Evolutionary conservation across 1,140 invertebrate genomes (phyloP), one percentile per base, ranked within the genome.

Genomic region (Brachystomella parvula): DNA sequence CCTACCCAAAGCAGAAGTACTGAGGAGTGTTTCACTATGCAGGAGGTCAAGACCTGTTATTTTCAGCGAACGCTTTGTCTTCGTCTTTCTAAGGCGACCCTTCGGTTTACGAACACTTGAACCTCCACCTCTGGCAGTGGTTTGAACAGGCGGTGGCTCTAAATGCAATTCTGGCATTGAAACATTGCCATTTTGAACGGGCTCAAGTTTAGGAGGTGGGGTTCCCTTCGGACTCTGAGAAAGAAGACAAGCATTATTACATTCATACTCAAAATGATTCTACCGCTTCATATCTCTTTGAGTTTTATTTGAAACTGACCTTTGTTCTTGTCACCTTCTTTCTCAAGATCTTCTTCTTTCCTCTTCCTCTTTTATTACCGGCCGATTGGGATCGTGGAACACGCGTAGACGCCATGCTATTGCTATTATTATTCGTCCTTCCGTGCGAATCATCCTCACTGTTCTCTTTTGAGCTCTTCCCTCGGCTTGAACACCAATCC

Each of bases 21-120:
- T 94, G 2, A 92, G 82, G 58, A 96, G 79, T 24, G 93, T 96
- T 77, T 94, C 88, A 74, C 85, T 91, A 76, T 96, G 93, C 65
- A 96, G 78, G 67, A 94, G 79, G 79, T 95, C 92, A 61, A 96
- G 80, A 24, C 92, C 90, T 65, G 86, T 87, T 71, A 92, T 92
- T 78, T 87, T 85, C 30, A 84, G 82, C 6, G 81, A 74, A 74
- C 85, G 86, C 74, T 86, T 86, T 1, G 81, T 79, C 74, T 83
- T 59, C 29, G 21, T 29, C 32, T 78, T 76, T 72, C 81, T 82
- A 74, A 83, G 70, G 63, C 67, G 56, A 58, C 70, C 77, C 56
- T 78, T 70, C 80, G 75, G 32, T 81, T 80, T 56, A 74, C 69
- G 35, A 78, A 66, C 26, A 59, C 66, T 71, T 60, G 76, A 35